Evolutionary conservation across 2,113 vertebrate genomes (phyloP).

Genomic region (Pituophis catenifer): DNA sequence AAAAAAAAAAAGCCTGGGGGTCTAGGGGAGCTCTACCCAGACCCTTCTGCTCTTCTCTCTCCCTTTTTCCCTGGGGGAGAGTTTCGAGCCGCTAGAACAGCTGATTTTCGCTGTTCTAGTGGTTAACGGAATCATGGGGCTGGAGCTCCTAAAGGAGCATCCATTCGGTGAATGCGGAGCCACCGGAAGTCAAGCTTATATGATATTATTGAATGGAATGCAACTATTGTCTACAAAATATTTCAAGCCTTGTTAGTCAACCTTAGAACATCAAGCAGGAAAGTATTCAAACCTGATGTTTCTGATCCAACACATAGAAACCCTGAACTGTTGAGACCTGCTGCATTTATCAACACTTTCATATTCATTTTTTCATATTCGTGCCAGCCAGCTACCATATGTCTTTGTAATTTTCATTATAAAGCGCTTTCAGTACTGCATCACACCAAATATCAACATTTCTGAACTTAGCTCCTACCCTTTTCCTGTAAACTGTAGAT

Average conservation of each 20-base stretch:
- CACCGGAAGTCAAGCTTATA: not conserved
- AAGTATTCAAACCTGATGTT: slow-evolving; percentile 67
- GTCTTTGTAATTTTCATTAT: slow-evolving; percentile 67
- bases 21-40: no score
- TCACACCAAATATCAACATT: slow-evolving; percentile 30
- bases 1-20: no score
- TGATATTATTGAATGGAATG: not conserved
- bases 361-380: slow-evolving; percentile 66
- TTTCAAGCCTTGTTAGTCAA: slow-evolving; percentile 69
- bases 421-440: slow-evolving; percentile 52
- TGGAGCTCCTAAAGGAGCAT: no score
- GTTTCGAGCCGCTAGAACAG: no score
- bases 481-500: slow-evolving; percentile 30
- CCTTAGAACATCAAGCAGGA: slow-evolving; percentile 69
- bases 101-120: no score
- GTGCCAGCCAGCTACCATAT: slow-evolving; percentile 64
- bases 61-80: no score
- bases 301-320: slow-evolving; percentile 64
- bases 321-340: slow-evolving; percentile 71
- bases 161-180: no score
- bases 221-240: slow-evolving; percentile 57
- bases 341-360: slow-evolving; percentile 73
- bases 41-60: no score
- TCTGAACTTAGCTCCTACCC: slow-evolving; percentile 41
- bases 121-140: no score